Evolutionary conservation across 2,113 vertebrate species (phyloP).

Genomic region (Nibea albiflora): DNA sequence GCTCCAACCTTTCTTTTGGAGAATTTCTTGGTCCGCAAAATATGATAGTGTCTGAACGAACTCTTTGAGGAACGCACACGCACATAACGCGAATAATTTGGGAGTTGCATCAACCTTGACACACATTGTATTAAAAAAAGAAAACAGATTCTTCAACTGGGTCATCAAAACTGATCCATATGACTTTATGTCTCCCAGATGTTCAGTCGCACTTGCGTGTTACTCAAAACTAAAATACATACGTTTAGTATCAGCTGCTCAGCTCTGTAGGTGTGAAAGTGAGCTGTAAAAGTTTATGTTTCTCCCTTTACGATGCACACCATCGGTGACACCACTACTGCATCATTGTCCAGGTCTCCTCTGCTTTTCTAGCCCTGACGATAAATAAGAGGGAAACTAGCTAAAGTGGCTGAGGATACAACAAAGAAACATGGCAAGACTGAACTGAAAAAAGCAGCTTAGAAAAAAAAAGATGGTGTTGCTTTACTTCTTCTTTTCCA

Average conservation of each 20-base stretch:
- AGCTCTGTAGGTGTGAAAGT: not conserved
- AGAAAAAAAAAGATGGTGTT: too few relatives aligned
- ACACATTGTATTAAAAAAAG: not conserved
- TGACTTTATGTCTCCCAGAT: slow-evolving; percentile 12
- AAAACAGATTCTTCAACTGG: not conserved
- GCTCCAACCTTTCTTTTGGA: not conserved
- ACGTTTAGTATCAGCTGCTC: not conserved
- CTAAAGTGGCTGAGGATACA: too few relatives aligned
- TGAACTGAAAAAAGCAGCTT: too few relatives aligned
- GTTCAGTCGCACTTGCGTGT: not conserved
- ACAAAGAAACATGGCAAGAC: too few relatives aligned
- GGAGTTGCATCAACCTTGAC: slow-evolving; percentile 1
- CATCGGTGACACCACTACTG: too few relatives aligned
- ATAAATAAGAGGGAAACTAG: too few relatives aligned
- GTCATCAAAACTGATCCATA: not conserved
- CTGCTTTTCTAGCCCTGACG: too few relatives aligned
- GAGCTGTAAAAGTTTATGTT: not conserved
- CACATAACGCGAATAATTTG: not conserved
- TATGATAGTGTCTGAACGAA: not conserved
- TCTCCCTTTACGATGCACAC: not conserved
- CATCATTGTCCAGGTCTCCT: too few relatives aligned
- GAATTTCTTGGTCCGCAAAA: not conserved
- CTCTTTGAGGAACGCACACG: not conserved
- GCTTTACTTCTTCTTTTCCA: too few relatives aligned
- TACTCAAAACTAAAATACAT: not conserved